phyloP scores from a whole-genome alignment of 2,888 invertebrate genomes.

The Eucera pruinosa region DNA sequence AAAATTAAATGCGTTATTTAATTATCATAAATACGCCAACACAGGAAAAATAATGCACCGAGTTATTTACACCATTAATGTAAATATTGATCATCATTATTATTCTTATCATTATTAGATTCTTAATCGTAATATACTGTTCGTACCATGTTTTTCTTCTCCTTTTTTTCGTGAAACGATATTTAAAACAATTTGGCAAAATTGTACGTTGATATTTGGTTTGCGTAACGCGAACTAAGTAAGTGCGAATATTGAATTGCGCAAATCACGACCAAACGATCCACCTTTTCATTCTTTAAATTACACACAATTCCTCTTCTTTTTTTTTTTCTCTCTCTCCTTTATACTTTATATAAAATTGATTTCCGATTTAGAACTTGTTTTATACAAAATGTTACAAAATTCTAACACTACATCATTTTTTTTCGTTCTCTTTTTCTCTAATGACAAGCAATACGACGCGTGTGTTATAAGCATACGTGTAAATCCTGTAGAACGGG shows the following conservation, averaged over 20 bases:
- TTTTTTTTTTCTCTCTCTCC: neutral
- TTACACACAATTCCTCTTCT: neutral
- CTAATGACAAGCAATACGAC: conserved; percentile 23
- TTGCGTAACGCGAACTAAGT: conserved; percentile 3
- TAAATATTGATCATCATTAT: conserved; percentile 28
- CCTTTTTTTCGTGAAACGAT: neutral
- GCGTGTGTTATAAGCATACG: conserved; percentile 40
- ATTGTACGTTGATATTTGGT: conserved; percentile 13
- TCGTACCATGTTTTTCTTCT: neutral
- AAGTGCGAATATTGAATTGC: conserved; percentile 7
- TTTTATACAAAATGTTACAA: conserved; percentile 71
- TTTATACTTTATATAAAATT: conserved; percentile 52
- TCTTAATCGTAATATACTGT: conserved; percentile 2
- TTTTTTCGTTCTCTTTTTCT: conserved; percentile 1
- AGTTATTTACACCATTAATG: conserved; percentile 39
- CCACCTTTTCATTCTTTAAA: conserved; percentile 26
- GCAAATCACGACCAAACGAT: conserved; percentile 24
- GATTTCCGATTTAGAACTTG: conserved; percentile 45
- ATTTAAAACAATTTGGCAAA: conserved; percentile 1
- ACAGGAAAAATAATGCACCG: conserved; percentile 14
- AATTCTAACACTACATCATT: conserved; percentile 57
- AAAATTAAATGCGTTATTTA: conserved; percentile 34
- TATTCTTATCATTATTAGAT: conserved; percentile 18
- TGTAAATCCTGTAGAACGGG: conserved; percentile 7
- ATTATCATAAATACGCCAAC: conserved; percentile 17